Evolutionary conservation across 2,797 vertebrate genomes (phyloP), one percentile per base, ranked within the genome.

Genomic region (Odontamblyopus rebecca): DNA sequence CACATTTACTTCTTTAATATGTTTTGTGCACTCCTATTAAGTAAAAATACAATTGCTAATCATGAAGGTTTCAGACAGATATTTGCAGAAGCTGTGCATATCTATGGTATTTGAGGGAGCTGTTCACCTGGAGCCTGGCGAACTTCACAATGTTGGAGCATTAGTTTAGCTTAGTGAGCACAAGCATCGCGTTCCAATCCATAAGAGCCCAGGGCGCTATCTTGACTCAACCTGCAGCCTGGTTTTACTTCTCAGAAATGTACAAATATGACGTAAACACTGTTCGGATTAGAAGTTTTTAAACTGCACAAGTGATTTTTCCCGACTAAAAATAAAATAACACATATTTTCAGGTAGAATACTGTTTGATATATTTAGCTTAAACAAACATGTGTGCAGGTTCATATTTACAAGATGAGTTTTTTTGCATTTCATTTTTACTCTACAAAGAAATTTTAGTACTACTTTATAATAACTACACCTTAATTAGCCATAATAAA

Each of bases 151-250:
- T 82, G 72, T 83, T 79, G 84, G 81, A 78, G 77, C 76, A 82
- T 89, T 84, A 90, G 87, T 85, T 88, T 79, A 84, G 86, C 87
- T 84, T 81, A 57, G 78, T 76, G 76, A 78, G 78, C 79, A 76
- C 75, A 71, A 78, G 60, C 77, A 62, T 76, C 67, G 69, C 59
- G 54, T 38, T 71, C 51, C 29, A 32, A 16, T 48, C 71, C 76
- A 67, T 83, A 61, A 69, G 74, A 85, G 85, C 71, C 67, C 61
- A n/a, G 0, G 71, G 59, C 59, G 63, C 76, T 82, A 82, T 87
- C 84, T 85, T 85, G 82, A 77, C 61, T 88, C 63, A 72, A 70
- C 61, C 64, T 72, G 67, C 75, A 78, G 73, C 71, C 16, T 29
- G 75, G 51, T 61, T 66, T 63, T 71, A 68, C 3, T 57, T 2